A percentile compares a stretch with the other conserved stretches of the same genome.
These are phyloP conservation scores for Aquatica leii DNA, from an alignment of 2,888 invertebrate genomes.

Conservation along the genomic window DNA sequence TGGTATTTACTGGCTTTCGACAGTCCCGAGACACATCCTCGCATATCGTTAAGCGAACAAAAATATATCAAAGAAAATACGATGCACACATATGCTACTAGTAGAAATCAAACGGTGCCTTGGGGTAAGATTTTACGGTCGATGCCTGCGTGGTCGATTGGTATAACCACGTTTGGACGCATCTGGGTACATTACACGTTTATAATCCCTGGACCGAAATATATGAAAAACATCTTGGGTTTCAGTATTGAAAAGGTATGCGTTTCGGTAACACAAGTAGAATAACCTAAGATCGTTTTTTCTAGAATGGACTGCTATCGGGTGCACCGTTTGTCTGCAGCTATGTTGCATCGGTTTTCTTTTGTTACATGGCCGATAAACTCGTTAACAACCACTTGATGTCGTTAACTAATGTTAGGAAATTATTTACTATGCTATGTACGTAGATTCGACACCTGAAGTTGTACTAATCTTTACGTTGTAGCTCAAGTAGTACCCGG, in stretches of 20 bases:
- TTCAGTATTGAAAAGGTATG: constrained; percentile 72
- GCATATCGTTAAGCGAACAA: constrained; percentile 71
- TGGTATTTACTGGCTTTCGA: constrained; percentile 77
- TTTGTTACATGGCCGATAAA: constrained; percentile 74
- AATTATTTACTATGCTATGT: constrained; percentile 71
- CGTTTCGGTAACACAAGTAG: not conserved
- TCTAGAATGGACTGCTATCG: constrained; percentile 71
- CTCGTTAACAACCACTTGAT: constrained; percentile 67
- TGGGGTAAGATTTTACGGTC: constrained; percentile 72
- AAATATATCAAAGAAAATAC: constrained; percentile 71
- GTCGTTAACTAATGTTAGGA: constrained; percentile 71
- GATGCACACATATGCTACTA: constrained; percentile 62
- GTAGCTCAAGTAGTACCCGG: constrained; percentile 75
- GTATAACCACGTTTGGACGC: constrained; percentile 76
- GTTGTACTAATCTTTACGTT: constrained; percentile 33
- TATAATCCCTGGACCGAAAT: constrained; percentile 74
- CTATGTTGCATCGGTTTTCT: constrained; percentile 73
- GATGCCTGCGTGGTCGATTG: constrained; percentile 74
- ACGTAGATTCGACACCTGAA: constrained; percentile 25
- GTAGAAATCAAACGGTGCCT: constrained; percentile 66
- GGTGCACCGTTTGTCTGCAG: constrained; percentile 76
- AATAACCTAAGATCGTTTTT: constrained; percentile 34
- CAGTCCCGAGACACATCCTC: constrained; percentile 72
- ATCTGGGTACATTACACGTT: constrained; percentile 80
- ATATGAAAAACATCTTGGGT: constrained; percentile 74